Evolutionary conservation across 2,113 vertebrate genomes (phyloP).

Genomic region (Heterocephalus glaber): DNA sequence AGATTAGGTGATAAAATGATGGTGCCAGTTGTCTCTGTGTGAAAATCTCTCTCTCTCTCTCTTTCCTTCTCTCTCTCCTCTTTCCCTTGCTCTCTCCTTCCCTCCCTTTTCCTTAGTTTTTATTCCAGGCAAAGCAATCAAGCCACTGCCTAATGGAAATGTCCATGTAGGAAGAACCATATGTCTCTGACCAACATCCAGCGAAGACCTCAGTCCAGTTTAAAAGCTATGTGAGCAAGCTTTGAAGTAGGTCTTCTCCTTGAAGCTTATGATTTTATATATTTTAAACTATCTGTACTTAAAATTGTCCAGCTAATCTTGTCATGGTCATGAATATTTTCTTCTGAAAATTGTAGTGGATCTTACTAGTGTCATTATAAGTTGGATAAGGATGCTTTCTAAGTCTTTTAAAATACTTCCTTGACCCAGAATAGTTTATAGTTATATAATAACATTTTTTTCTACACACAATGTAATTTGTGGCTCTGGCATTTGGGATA

Average conservation of each 20-base stretch:
- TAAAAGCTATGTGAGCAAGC: neutral
- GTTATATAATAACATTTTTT: slow-evolving; percentile 52
- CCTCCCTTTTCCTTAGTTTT: neutral
- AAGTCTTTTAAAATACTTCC: slow-evolving; percentile 42
- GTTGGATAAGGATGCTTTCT: neutral
- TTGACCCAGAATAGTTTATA: neutral
- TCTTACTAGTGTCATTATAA: neutral
- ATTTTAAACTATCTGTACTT: neutral
- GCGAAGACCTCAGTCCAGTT: too few species aligned
- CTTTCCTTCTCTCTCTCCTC: too few species aligned
- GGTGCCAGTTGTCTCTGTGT: too few species aligned
- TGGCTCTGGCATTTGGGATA: slow-evolving; percentile 5
- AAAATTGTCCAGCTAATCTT: neutral
- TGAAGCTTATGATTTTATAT: neutral
- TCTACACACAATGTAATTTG: slow-evolving; percentile 38
- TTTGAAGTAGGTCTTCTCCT: neutral
- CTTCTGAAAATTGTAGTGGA: neutral
- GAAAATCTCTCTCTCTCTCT: neutral
- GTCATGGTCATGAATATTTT: neutral
- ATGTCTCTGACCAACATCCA: neutral
- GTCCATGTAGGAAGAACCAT: neutral
- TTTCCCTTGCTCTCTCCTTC: neutral
- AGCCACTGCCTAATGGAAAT: neutral
- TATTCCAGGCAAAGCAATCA: neutral
- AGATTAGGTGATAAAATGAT: neutral